Percentiles rank a stretch among this genome's conserved stretches.
Evolutionary conservation across 2,113 vertebrate genomes (phyloP).

Genomic region (Typhlomys cinereus): DNA sequence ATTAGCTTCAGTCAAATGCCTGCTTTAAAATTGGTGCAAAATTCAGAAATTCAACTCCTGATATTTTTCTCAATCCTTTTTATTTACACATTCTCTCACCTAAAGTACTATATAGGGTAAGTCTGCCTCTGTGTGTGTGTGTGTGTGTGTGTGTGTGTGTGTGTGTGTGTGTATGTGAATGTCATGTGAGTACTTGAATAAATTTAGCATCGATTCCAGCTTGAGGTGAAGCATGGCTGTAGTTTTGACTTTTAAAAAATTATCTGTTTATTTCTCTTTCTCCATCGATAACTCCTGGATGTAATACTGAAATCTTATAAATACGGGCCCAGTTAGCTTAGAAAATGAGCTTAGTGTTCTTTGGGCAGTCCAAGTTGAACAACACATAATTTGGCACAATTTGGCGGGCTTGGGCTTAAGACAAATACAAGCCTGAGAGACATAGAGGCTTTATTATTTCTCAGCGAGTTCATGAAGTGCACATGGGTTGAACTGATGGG

Average conservation of each 20-base stretch:
- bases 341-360: slow-evolving; percentile 83
- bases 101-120: fast-evolving
- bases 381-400: slow-evolving; percentile 81
- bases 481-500: slow-evolving; percentile 49
- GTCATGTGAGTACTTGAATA: not conserved
- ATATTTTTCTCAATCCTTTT: not conserved
- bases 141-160: not conserved
- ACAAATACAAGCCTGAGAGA: slow-evolving; percentile 75
- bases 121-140: not conserved
- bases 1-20: slow-evolving; percentile 6
- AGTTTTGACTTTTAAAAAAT: slow-evolving; percentile 38
- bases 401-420: slow-evolving; percentile 74
- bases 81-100: not conserved
- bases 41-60: not conserved
- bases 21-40: slow-evolving; percentile 21
- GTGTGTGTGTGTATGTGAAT: not conserved
- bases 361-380: slow-evolving; percentile 75
- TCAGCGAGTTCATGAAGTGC: slow-evolving; percentile 56
- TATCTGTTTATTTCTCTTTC: slow-evolving; percentile 75
- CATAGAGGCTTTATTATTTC: slow-evolving; percentile 82
- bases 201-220: slow-evolving; percentile 40
- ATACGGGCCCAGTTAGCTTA: slow-evolving; percentile 70
- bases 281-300: slow-evolving; percentile 67
- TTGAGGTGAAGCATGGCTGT: slow-evolving; percentile 30
- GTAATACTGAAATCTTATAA: slow-evolving; percentile 74